These are phyloP conservation scores for Montipora sp. DNA, from an alignment of 64 coral and sea anemone genomes.

Conservation along the genomic window DNA sequence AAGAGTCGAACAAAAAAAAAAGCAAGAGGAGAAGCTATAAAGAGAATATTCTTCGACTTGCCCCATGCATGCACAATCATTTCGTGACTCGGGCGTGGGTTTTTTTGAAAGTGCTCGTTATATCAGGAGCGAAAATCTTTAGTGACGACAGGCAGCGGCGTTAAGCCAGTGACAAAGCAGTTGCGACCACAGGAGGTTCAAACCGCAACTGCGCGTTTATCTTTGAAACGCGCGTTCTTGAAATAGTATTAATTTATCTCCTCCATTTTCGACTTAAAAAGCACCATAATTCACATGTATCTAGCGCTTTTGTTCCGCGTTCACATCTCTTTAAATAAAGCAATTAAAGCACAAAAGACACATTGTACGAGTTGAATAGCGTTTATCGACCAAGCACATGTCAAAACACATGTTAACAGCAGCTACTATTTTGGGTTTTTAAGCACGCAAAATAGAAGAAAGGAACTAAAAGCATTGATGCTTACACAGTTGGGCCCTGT, in stretches of 20 bases:
- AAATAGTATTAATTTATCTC: conserved; percentile 78
- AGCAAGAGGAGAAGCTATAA: conserved; percentile 9
- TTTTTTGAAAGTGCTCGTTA: conserved; percentile 62
- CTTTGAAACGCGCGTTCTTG: conserved; percentile 65
- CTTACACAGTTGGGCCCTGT: conserved; percentile 72
- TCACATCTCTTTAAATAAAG: conserved; percentile 98
- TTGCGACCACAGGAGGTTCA: conserved; percentile 66
- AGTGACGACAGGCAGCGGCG: conserved; percentile 86
- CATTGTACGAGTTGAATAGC: conserved; percentile 95
- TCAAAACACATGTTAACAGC: conserved; percentile 99
- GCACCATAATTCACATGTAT: conserved; percentile 95
- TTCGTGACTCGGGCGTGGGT: conserved; percentile 93
- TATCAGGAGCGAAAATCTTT: conserved; percentile 82
- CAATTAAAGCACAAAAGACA: conserved; percentile 99
- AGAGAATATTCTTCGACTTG: background rate
- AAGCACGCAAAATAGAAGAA: conserved; percentile 86
- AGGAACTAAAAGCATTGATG: conserved; percentile 74
- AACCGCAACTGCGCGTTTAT: conserved; percentile 70
- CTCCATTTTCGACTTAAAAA: conserved; percentile 91
- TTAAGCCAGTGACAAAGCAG: conserved; percentile 71
- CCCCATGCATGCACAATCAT: conserved; percentile 16
- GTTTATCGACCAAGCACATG: conserved; percentile 99
- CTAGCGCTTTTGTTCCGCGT: conserved; percentile 88
- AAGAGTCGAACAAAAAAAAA: background rate
- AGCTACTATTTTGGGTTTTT: conserved; percentile 92